Percentiles rank a stretch among this genome's conserved stretches.
Conservation (phyloP, 1,140 invertebrate species). For the Meloidogyne exigua region DNA sequence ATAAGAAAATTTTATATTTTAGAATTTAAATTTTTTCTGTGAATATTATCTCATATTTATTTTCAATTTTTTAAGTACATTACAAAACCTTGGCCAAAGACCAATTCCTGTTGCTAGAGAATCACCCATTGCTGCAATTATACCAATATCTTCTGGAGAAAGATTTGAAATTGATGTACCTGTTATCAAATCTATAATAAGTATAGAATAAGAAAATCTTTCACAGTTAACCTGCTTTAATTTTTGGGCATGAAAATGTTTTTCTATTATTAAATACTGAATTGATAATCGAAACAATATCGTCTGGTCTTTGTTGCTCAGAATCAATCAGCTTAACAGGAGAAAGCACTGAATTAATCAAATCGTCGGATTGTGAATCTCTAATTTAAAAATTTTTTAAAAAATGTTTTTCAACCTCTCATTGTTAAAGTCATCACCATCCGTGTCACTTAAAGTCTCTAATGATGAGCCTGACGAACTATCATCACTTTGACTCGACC, state of each 20-base stretch:
- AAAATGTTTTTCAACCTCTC: neutral
- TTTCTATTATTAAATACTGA: conserved; percentile 50
- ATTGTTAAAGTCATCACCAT: conserved; percentile 28
- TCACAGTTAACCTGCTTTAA: conserved; percentile 10
- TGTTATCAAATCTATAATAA: conserved; percentile 43
- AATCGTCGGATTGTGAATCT: conserved; percentile 23
- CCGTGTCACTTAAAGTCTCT: neutral
- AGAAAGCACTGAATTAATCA: conserved; percentile 44
- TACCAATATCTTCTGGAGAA: conserved; percentile 51
- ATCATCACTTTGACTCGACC: neutral
- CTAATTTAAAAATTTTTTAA: too few relatives aligned
- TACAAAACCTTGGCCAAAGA: conserved; percentile 51
- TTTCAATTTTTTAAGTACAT: too few relatives aligned
- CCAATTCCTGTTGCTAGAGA: conserved; percentile 55
- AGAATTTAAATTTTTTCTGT: too few relatives aligned
- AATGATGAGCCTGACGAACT: neutral
- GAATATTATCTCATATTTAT: too few relatives aligned
- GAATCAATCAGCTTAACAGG: conserved; percentile 43
- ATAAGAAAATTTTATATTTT: too few relatives aligned
- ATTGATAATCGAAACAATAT: conserved; percentile 42
- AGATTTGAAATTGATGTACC: conserved; percentile 47
- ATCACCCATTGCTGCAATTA: conserved; percentile 53
- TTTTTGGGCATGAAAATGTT: conserved; percentile 25
- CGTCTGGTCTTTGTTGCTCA: conserved; percentile 43
- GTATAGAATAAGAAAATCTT: conserved; percentile 38